A percentile compares a stretch with the other conserved stretches of the same genome.
phyloP scores from a whole-genome alignment of 2,113 vertebrate genomes.

The Pomatostomus ruficeps region DNA sequence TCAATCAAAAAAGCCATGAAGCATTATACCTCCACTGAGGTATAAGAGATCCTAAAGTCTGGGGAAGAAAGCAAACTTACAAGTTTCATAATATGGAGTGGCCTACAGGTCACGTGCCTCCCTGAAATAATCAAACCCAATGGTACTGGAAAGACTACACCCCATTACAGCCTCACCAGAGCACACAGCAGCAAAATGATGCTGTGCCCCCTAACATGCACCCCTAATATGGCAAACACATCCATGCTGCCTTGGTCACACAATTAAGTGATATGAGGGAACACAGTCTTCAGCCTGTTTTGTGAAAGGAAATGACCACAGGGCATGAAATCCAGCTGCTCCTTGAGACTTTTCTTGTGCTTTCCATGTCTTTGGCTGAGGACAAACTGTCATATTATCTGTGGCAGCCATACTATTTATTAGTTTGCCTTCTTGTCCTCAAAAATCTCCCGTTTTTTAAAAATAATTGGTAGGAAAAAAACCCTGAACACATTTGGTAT shows the following conservation, averaged over 20 bases:
- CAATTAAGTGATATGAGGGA: not conserved
- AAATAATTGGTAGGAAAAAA: not conserved
- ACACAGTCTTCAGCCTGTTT: not conserved
- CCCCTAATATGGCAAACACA: rapidly evolving
- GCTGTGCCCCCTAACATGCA: rapidly evolving
- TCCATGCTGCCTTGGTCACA: not conserved
- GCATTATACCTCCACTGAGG: not conserved
- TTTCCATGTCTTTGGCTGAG: not conserved
- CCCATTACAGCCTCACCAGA: not conserved
- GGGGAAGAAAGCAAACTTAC: rapidly evolving
- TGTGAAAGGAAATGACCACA: not conserved
- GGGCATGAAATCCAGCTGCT: not conserved
- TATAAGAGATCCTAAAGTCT: not conserved
- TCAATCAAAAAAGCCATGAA: not conserved
- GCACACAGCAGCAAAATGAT: not conserved
- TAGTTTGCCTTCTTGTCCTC: not conserved
- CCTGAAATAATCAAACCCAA: not conserved
- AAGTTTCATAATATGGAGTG: not conserved
- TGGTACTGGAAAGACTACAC: not conserved
- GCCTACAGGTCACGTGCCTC: not conserved
- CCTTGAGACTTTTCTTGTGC: not conserved
- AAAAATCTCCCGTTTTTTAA: not conserved
- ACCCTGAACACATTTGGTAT: not conserved
- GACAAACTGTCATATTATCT: not conserved
- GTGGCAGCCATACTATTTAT: not conserved